Conservation (phyloP, 2,797 vertebrate species). For the Intellagama lesueurii region DNA sequence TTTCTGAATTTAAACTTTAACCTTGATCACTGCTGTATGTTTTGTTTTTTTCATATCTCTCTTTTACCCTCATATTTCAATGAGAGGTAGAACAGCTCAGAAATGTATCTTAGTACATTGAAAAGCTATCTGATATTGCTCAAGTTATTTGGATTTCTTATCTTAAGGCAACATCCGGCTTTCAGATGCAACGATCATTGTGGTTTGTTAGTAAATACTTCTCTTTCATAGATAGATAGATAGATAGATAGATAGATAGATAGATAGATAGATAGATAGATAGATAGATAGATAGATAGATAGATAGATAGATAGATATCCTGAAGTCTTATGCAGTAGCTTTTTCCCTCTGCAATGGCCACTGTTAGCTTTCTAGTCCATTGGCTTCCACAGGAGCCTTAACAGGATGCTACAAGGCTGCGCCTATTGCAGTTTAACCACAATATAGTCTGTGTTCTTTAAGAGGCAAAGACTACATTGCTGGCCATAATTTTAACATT, state of each 20-base stretch:
- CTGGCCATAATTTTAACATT: conserved; percentile 40
- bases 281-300: too few species aligned
- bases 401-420: conserved; percentile 48
- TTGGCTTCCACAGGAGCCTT: conserved; percentile 52
- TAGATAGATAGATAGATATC: conserved; percentile 5
- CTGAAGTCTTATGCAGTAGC: conserved; percentile 50
- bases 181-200: conserved; percentile 58
- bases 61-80: neutral
- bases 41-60: neutral
- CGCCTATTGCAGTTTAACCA: conserved; percentile 30
- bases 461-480: conserved; percentile 48
- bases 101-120: conserved; percentile 33
- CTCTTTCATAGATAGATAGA: too few species aligned
- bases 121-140: conserved; percentile 53
- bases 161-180: conserved; percentile 54
- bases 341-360: conserved; percentile 48
- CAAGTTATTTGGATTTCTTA: conserved; percentile 57
- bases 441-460: conserved; percentile 58
- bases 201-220: conserved; percentile 38
- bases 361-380: conserved; percentile 54
- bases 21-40: neutral
- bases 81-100: neutral
- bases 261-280: too few species aligned
- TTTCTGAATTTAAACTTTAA: conserved; percentile 2
- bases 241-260: too few species aligned